Percentiles rank a stretch among this genome's conserved stretches.
Conservation (phyloP, 2,888 invertebrate genomes). For the Barypeithes pellucidus region DNA sequence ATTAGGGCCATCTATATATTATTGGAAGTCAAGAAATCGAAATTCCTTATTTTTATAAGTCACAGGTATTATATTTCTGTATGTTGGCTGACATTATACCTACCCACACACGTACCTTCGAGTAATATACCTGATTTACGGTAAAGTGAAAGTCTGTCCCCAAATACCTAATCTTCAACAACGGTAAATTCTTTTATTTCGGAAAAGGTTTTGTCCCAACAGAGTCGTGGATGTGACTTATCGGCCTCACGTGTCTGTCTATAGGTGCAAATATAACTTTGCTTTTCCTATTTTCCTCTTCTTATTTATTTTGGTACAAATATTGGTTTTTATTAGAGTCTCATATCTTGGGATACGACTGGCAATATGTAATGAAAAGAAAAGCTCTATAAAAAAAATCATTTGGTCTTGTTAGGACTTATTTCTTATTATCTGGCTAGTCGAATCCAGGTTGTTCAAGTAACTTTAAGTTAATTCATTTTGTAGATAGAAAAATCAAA, state of each 20-base stretch:
- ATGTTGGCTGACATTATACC: background rate
- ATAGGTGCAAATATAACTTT: slow-evolving; percentile 48
- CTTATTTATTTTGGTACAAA: slow-evolving; percentile 40
- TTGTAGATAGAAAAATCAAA: too few relatives aligned
- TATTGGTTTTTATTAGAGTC: slow-evolving; percentile 29
- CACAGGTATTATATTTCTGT: background rate
- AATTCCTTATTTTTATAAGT: background rate
- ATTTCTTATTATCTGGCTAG: background rate
- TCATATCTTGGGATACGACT: slow-evolving; percentile 13
- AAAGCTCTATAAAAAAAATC: background rate
- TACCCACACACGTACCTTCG: slow-evolving; percentile 10
- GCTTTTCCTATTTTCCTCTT: slow-evolving; percentile 39
- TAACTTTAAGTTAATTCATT: too few relatives aligned
- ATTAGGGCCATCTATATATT: too few relatives aligned
- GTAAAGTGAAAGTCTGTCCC: slow-evolving; percentile 43
- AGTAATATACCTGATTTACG: slow-evolving; percentile 35
- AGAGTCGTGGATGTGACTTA: slow-evolving; percentile 49
- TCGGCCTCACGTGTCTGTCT: slow-evolving; percentile 44
- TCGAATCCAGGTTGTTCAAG: background rate
- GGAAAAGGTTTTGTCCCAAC: slow-evolving; percentile 48
- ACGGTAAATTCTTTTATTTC: slow-evolving; percentile 52
- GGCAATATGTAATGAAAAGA: slow-evolving; percentile 11
- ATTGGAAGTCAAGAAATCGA: background rate
- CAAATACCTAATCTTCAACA: slow-evolving; percentile 37
- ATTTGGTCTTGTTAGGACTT: slow-evolving; percentile 1